phyloP scores from a whole-genome alignment of 2,113 vertebrate genomes.

The Xiphorhynchus elegans region DNA sequence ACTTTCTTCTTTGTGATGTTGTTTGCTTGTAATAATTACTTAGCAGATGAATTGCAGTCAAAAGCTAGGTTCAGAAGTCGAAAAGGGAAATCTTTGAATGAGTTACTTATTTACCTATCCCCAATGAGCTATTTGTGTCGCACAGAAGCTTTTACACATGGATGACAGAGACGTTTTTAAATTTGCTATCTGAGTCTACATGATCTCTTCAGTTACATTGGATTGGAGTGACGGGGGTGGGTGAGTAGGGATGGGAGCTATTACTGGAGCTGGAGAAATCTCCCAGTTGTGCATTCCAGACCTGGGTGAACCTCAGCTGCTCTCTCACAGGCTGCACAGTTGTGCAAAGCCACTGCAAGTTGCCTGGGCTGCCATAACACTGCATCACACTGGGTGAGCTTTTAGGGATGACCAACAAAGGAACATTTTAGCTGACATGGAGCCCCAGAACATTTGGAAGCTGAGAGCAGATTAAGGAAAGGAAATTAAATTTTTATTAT shows the following conservation, averaged over 20 bases:
- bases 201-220: neutral
- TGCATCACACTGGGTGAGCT: neutral
- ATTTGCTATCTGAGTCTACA: neutral
- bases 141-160: neutral
- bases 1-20: neutral
- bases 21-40: neutral
- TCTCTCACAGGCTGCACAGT: neutral
- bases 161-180: neutral
- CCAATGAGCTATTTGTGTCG: neutral
- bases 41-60: neutral
- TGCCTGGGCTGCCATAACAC: neutral
- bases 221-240: neutral
- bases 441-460: neutral
- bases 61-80: neutral
- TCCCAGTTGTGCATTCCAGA: slow-evolving; percentile 24
- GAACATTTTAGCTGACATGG: neutral
- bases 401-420: neutral
- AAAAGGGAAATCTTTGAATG: neutral
- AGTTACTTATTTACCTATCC: neutral
- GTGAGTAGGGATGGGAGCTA: neutral
- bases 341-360: neutral
- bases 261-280: neutral
- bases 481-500: neutral
- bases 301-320: neutral
- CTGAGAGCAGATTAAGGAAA: neutral